Conservation (phyloP, 1,140 invertebrate species). For the Elysia chlorotica region DNA sequence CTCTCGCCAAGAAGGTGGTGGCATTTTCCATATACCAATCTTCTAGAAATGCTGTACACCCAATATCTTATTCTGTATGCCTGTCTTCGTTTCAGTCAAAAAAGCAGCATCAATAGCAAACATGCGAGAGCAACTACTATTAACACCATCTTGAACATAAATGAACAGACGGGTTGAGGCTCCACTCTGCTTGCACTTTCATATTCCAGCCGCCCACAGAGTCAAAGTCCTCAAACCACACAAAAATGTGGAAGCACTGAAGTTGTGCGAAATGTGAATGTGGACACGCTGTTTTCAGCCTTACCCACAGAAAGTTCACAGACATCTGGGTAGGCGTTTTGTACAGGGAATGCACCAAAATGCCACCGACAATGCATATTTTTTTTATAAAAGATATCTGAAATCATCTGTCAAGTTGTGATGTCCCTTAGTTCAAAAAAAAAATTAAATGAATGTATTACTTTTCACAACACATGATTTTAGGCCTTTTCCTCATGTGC, state of each 20-base stretch:
- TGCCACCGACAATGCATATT: no score
- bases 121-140: neutral
- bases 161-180: neutral
- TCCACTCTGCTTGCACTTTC: neutral
- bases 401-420: no score
- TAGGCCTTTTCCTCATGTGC: no score
- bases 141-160: neutral
- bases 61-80: neutral
- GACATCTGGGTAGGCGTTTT: no score
- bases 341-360: no score
- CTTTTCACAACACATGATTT: no score
- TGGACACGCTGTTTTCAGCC: neutral
- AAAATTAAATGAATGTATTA: no score
- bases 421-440: no score
- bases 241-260: neutral
- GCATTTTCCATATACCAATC: neutral
- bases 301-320: no score
- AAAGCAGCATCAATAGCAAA: neutral
- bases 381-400: no score
- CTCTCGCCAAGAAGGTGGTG: neutral
- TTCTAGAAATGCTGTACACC: neutral
- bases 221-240: no score
- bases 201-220: neutral
- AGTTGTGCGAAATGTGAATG: no score
- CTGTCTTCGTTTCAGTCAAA: neutral